Conservation (phyloP, 1,140 invertebrate genomes). For the Sinonovacula constricta region DNA sequence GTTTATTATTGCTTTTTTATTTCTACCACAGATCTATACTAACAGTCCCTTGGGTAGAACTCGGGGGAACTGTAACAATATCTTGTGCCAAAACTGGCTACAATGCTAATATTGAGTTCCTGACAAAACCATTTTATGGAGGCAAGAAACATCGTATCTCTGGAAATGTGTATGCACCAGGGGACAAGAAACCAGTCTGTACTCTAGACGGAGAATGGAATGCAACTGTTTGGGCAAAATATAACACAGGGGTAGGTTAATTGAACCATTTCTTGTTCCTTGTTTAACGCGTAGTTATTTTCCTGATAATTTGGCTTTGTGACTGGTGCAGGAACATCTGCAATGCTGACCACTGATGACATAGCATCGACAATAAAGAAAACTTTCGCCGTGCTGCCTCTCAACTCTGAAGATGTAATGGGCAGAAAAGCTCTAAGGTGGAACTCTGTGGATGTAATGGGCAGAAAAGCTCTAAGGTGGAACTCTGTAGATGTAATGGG, state of each 20-base stretch:
- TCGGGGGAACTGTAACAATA: constrained; percentile 79
- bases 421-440: too few relatives aligned
- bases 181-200: constrained; percentile 93
- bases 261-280: not conserved
- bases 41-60: constrained; percentile 81
- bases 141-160: constrained; percentile 80
- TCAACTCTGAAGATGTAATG: too few relatives aligned
- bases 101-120: constrained; percentile 80
- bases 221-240: constrained; percentile 93
- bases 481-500: too few relatives aligned
- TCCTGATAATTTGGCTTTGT: too few relatives aligned
- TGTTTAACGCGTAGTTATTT: too few relatives aligned
- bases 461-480: too few relatives aligned
- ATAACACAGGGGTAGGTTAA: constrained; percentile 82
- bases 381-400: too few relatives aligned
- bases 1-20: not conserved
- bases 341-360: too few relatives aligned
- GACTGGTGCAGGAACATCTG: too few relatives aligned
- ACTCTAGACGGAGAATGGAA: constrained; percentile 97
- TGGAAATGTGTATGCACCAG: constrained; percentile 81
- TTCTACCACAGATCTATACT: constrained; percentile 78
- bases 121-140: constrained; percentile 82
- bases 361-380: too few relatives aligned
- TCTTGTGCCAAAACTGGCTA: constrained; percentile 81
- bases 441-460: too few relatives aligned